Evolutionary conservation across 2,113 vertebrate genomes (phyloP).

Genomic region (Muntiacus reevesi): DNA sequence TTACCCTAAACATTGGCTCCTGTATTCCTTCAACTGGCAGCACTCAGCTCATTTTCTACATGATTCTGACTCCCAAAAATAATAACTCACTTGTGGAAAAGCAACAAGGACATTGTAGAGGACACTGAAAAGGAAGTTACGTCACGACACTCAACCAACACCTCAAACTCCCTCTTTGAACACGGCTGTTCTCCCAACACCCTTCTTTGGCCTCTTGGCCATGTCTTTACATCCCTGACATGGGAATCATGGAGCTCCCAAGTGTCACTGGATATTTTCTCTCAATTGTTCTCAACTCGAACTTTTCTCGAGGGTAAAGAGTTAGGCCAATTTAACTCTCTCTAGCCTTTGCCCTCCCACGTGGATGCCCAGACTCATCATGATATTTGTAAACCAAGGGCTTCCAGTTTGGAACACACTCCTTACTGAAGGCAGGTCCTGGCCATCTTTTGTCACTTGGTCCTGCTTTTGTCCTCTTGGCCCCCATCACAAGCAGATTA

Average conservation of each 20-base stretch:
- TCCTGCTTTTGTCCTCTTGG: not conserved
- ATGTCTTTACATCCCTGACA: not conserved
- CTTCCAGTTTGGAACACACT: no score
- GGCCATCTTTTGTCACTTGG: not conserved
- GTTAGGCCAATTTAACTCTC: not conserved
- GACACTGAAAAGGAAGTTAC: not conserved
- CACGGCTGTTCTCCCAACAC: rapidly evolving
- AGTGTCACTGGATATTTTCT: not conserved
- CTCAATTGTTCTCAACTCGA: not conserved
- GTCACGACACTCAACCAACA: not conserved
- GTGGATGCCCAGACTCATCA: not conserved
- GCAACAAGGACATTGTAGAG: not conserved
- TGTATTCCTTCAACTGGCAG: not conserved
- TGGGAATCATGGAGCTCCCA: not conserved
- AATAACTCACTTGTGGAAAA: not conserved
- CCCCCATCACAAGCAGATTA: not conserved
- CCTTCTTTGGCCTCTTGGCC: not conserved
- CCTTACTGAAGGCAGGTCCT: not conserved
- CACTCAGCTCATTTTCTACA: not conserved
- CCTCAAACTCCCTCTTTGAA: not conserved
- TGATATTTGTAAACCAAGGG: not conserved
- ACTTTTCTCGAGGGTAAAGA: not conserved
- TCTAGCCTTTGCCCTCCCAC: not conserved
- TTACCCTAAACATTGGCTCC: not conserved
- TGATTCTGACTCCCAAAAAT: not conserved